These are phyloP conservation scores for Siphamia tubifer DNA, from an alignment of 2,113 vertebrate species.

Conservation along the genomic window DNA sequence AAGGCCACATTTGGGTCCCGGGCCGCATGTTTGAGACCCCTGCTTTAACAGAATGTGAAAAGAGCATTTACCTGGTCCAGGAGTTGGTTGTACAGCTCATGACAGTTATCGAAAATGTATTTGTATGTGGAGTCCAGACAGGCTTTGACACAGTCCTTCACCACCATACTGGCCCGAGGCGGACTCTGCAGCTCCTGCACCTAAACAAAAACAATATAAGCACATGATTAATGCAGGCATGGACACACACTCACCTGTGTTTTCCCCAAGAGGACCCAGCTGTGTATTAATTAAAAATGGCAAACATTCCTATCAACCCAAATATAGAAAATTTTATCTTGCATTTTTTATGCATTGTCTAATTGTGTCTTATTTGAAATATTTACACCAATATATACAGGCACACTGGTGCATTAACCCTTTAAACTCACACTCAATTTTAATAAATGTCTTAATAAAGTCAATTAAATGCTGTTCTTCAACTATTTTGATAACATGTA, in stretches of 20 bases:
- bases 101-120: conserved; percentile 98
- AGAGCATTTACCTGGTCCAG: conserved; percentile 87
- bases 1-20: too few relatives aligned
- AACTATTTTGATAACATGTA: too few relatives aligned
- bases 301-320: not conserved
- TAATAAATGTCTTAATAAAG: too few relatives aligned
- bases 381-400: conserved; percentile 12
- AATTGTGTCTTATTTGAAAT: conserved; percentile 20
- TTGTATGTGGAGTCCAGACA: conserved; percentile 96
- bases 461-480: too few relatives aligned
- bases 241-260: not conserved
- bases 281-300: too few relatives aligned
- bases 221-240: not conserved
- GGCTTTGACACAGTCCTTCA: conserved; percentile 95
- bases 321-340: not conserved
- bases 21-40: too few relatives aligned
- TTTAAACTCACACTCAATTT: too few relatives aligned
- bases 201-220: conserved; percentile 68
- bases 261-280: too few relatives aligned
- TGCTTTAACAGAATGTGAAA: not conserved
- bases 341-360: not conserved
- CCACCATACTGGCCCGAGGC: conserved; percentile 91
- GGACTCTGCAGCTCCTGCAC: conserved; percentile 95
- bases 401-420: not conserved
- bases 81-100: conserved; percentile 93